Evolutionary conservation across 1,140 invertebrate genomes (phyloP).

Genomic region (Drosophila carrolli): DNA sequence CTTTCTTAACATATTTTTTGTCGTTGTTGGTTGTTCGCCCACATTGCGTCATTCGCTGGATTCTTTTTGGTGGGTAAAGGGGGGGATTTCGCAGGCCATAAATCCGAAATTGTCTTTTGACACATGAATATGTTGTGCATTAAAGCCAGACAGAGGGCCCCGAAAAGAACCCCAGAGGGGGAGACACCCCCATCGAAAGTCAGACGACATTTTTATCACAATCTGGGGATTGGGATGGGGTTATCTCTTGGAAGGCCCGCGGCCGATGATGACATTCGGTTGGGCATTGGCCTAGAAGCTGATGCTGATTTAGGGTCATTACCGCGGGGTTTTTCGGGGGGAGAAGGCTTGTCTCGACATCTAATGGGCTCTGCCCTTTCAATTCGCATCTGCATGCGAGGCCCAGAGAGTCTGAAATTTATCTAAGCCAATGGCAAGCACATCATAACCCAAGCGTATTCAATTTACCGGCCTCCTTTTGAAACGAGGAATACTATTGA

Average conservation of each 20-base stretch:
- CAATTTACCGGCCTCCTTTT: conserved; percentile 56
- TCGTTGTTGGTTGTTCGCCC: conserved; percentile 41
- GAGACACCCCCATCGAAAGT: conserved; percentile 21
- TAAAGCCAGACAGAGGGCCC: conserved; percentile 47
- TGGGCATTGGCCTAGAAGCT: conserved; percentile 66
- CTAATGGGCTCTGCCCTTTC: conserved; percentile 40
- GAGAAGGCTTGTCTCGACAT: conserved; percentile 43
- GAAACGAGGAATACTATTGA: conserved; percentile 4
- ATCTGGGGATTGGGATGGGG: conserved; percentile 41
- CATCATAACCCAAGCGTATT: conserved; percentile 61
- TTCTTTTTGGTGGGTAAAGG: conserved; percentile 2
- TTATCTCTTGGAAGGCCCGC: conserved; percentile 18
- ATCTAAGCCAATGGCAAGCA: conserved; percentile 45
- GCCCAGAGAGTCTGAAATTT: neutral
- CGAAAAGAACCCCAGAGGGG: conserved; percentile 16
- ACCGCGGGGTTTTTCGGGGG: conserved; percentile 9
- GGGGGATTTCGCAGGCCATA: conserved; percentile 76
- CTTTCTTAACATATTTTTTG: conserved; percentile 81
- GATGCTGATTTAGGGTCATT: conserved; percentile 61
- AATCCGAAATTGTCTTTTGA: conserved; percentile 84
- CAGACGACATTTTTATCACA: conserved; percentile 72
- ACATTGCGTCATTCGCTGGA: conserved; percentile 63
- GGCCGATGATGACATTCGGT: conserved; percentile 76
- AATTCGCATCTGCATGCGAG: conserved; percentile 34
- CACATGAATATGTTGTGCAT: conserved; percentile 84